Evolutionary conservation across 2,888 invertebrate genomes (phyloP), one percentile per base, ranked within the genome.

Genomic region (Mythimna vitellina): DNA sequence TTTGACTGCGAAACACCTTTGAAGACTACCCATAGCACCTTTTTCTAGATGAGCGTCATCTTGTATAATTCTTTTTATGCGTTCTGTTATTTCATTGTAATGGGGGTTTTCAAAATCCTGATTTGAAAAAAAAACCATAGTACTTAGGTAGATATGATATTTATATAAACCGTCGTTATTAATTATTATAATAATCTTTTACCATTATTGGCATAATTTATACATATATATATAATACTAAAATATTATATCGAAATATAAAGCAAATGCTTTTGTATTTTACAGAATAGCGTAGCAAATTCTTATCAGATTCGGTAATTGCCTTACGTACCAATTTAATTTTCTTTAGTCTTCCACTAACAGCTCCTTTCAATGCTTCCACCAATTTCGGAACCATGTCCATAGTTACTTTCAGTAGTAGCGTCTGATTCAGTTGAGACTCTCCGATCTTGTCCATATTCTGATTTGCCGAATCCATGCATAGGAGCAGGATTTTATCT

Each of bases 351-450:
- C 97, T 96, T 6, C 96, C 93, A 85, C 97, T 96, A 66, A 96
- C 90, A 20, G 97, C 97, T 1, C 91, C 88, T 46, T 93, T 90
- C 7, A 98, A 90, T 0, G 97, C 96, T 35, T 97, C 96, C 12
- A 95, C 92, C 10, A 99, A 94, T 6, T 97, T 97, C 1, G 97
- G 97, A 0, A 99, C 95, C 69, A 97, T 90, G 74, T 98, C 98
- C 89, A 99, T 96, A 0, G 97, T 97, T 60, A 97, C 97, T 92
- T 99, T 99, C 49, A 99, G 92, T 10, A 97, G 94, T 20, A 99
- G 94, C 0, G 98, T 96, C 89, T 98, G 98, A 88, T 98, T 98
- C 54, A 99, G 95, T 90, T 98, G 98, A 3, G 97, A 97, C 88
- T 98, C 98, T 0, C 98, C 97, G 35, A 91, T 84, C 82, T 93